phyloP scores from a whole-genome alignment of 2,797 vertebrate genomes.

The Hozukius guyotensis region DNA sequence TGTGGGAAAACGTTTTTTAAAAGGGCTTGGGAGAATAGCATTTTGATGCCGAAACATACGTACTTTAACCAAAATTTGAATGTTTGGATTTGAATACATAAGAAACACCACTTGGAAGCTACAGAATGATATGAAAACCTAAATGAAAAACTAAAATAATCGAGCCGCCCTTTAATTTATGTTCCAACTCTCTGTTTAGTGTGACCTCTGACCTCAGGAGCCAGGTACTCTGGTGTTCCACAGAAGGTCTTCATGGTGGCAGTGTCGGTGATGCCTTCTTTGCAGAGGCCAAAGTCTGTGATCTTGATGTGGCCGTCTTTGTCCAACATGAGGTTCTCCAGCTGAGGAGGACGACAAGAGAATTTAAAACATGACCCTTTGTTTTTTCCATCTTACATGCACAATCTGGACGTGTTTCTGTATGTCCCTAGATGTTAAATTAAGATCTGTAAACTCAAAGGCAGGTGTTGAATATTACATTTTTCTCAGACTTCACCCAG shows the following conservation, averaged over 20 bases:
- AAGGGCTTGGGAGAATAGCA: too few species aligned
- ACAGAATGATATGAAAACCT: too few species aligned
- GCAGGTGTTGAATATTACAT: neutral
- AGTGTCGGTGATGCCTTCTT: conserved; percentile 86
- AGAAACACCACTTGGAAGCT: too few species aligned
- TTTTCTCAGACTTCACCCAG: neutral
- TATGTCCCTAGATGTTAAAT: neutral
- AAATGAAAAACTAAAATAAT: too few species aligned
- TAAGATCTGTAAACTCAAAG: too few species aligned
- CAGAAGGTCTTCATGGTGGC: conserved; percentile 89
- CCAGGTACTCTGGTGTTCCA: conserved; percentile 85
- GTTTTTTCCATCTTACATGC: neutral
- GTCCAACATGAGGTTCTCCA: conserved; percentile 88
- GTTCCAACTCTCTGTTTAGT: neutral
- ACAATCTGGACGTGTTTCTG: too few species aligned
- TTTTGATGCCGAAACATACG: too few species aligned
- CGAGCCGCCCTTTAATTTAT: too few species aligned
- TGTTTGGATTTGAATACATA: too few species aligned
- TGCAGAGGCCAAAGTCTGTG: conserved; percentile 86
- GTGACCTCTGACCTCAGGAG: conserved; percentile 80
- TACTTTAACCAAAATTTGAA: too few species aligned
- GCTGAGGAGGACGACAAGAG: conserved; percentile 47
- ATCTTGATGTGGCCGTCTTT: conserved; percentile 88
- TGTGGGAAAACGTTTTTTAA: too few species aligned
- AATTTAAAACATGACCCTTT: neutral